Conservation (phyloP, 1,140 invertebrate genomes). For the Phymorhynchus buccinoides region DNA sequence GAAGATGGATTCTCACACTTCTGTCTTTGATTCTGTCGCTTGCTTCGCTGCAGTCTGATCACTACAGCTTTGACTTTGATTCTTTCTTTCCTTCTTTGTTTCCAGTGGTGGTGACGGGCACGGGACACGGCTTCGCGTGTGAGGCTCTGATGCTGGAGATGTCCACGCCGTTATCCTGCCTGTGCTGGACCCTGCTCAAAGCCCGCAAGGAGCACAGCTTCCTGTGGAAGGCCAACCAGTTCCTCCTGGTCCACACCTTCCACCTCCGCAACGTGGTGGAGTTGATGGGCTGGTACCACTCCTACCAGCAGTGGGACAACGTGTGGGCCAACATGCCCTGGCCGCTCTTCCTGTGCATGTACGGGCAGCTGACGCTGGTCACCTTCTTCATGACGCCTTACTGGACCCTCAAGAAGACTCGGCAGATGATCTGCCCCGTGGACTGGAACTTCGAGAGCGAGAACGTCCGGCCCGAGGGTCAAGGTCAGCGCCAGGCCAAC, state of each 20-base stretch:
- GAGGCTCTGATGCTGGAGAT: slow-evolving; percentile 65
- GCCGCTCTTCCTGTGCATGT: slow-evolving; percentile 55
- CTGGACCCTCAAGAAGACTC: slow-evolving; percentile 70
- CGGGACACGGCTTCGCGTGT: slow-evolving; percentile 58
- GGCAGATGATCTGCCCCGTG: slow-evolving; percentile 65
- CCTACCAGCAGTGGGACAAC: slow-evolving; percentile 60
- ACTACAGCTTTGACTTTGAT: too few relatives aligned
- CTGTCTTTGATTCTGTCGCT: too few relatives aligned
- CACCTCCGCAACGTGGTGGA: slow-evolving; percentile 66
- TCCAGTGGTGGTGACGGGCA: slow-evolving; percentile 43
- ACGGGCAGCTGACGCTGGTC: slow-evolving; percentile 59
- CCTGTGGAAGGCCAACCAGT: slow-evolving; percentile 68
- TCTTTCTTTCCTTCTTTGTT: background rate
- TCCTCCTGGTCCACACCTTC: slow-evolving; percentile 66
- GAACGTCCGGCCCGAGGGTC: background rate
- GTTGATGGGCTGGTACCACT: slow-evolving; percentile 59
- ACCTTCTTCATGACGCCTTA: slow-evolving; percentile 69
- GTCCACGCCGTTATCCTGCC: slow-evolving; percentile 66
- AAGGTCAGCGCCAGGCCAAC: background rate
- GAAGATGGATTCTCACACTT: too few relatives aligned
- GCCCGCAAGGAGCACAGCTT: slow-evolving; percentile 54
- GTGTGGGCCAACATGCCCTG: slow-evolving; percentile 60
- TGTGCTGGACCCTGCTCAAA: slow-evolving; percentile 68
- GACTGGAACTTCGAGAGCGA: slow-evolving; percentile 66
- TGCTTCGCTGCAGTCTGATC: too few relatives aligned